Evolutionary conservation across 2,113 vertebrate species (phyloP), one percentile per base, ranked within the genome.

Genomic region (Rattus rattus): DNA sequence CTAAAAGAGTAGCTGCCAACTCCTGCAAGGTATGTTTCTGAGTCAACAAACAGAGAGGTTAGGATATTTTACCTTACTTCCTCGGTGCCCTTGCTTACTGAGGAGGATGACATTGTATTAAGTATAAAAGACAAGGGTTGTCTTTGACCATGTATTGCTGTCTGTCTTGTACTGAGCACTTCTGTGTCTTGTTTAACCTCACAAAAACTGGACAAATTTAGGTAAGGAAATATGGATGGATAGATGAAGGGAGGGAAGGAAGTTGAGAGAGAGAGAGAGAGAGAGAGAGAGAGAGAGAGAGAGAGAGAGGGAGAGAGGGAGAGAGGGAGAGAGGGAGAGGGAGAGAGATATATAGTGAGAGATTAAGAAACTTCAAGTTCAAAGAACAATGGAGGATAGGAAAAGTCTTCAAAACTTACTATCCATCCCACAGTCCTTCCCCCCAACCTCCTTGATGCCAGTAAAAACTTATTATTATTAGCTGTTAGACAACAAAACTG

Each of bases 271-370:
- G 63, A 65, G 11, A 22, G 63, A 28, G 11, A 22, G 28, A 65
- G 11, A 20, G 63, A 65, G 10, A 22, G 63, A 11, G 10, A 22
- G 63, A 12, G 10, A 22, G 63, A 11, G 3, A 3, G 63, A 65
- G 11, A 10, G 63, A 30, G 11, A 22, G 63, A 65, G 2, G 22
- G 61, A 63, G 7, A 65, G 63, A 65, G 26, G 5, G 59, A 61
- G 5, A 19, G 59, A 6, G 5, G 1, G 59, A 61, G 5, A 19
- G 59, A 19, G 4, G 19, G 3, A 59, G 0, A 59, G 17, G 20
- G 17, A 61, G 17, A 61, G 5, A 20, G 59, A 89, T 54, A 52
- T 26, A 33, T 30, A 73, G 2, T 79, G 0, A 86, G 13, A 86
- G 11, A 33, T 59, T 65, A 30, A 84, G 2, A 9, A 87, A 79